phyloP scores from a whole-genome alignment of 2,888 invertebrate species.

The Ochropleura leucogaster region DNA sequence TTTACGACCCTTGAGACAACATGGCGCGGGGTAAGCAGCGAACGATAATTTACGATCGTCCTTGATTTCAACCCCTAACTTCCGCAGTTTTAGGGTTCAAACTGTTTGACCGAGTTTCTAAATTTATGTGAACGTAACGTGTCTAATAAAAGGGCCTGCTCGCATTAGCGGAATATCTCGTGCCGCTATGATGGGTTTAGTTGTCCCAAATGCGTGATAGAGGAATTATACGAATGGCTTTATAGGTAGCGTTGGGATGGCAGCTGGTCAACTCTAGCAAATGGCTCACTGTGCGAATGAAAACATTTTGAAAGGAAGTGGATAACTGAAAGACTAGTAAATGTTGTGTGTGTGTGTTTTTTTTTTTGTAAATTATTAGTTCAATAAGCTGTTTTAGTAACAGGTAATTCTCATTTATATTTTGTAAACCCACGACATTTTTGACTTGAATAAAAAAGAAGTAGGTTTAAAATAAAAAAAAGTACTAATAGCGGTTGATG shows the following conservation, averaged over 20 bases:
- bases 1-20: conserved; percentile 87
- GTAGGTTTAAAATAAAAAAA: neutral
- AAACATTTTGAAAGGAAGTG: neutral
- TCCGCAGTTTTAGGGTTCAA: conserved; percentile 70
- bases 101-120: conserved; percentile 74
- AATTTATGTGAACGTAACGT: conserved; percentile 68
- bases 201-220: conserved; percentile 62
- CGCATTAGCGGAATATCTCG: conserved; percentile 63
- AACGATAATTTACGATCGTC: conserved; percentile 83
- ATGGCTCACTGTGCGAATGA: conserved; percentile 6
- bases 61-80: conserved; percentile 86
- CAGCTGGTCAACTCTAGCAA: conserved; percentile 15
- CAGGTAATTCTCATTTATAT: neutral
- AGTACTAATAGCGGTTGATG: neutral
- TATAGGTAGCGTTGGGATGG: conserved; percentile 11
- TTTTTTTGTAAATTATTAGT: neutral
- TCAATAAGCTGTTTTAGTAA: neutral
- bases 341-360: neutral
- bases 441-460: neutral
- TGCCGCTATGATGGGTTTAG: conserved; percentile 52
- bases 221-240: conserved; percentile 54
- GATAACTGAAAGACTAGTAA: too few relatives aligned
- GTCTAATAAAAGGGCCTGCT: conserved; percentile 68
- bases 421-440: neutral
- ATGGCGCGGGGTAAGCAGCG: conserved; percentile 81